These are phyloP conservation scores for Dendroctonus ponderosae DNA, from an alignment of 1,140 invertebrate genomes.

Conservation along the genomic window DNA sequence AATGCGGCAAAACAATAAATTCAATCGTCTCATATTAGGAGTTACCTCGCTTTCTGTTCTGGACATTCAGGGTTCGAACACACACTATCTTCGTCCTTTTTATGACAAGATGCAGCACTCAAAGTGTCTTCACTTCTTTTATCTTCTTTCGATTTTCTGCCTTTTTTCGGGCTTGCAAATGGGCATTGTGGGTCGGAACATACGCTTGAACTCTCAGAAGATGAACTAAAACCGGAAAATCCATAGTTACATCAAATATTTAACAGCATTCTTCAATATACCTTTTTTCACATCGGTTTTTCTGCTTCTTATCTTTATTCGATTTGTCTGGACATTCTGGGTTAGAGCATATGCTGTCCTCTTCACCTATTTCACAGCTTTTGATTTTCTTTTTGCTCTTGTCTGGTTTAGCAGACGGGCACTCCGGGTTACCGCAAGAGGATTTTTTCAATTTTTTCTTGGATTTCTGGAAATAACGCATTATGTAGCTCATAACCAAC, in stretches of 20 bases:
- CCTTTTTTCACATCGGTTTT: slow-evolving; percentile 3
- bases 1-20: too few relatives aligned
- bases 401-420: slow-evolving; percentile 10
- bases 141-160: not conserved
- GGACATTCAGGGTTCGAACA: slow-evolving; percentile 42
- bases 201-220: slow-evolving; percentile 2
- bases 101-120: not conserved
- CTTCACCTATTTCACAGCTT: not conserved
- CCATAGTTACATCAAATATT: too few relatives aligned
- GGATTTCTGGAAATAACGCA: not conserved
- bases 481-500: too few relatives aligned
- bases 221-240: not conserved
- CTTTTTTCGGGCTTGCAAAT: slow-evolving; percentile 13
- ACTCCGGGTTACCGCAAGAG: slow-evolving; percentile 7
- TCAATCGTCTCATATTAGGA: too few relatives aligned
- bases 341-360: slow-evolving; percentile 11
- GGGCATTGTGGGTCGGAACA: slow-evolving; percentile 23
- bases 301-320: not conserved
- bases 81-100: slow-evolving; percentile 8
- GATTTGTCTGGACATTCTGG: not conserved
- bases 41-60: slow-evolving; percentile 13
- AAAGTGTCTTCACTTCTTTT: not conserved
- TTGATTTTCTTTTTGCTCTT: slow-evolving; percentile 2
- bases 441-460: slow-evolving; percentile 11
- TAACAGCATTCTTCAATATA: not conserved